Evolutionary conservation across 2,797 vertebrate species (phyloP).

Genomic region (Salmo trutta): DNA sequence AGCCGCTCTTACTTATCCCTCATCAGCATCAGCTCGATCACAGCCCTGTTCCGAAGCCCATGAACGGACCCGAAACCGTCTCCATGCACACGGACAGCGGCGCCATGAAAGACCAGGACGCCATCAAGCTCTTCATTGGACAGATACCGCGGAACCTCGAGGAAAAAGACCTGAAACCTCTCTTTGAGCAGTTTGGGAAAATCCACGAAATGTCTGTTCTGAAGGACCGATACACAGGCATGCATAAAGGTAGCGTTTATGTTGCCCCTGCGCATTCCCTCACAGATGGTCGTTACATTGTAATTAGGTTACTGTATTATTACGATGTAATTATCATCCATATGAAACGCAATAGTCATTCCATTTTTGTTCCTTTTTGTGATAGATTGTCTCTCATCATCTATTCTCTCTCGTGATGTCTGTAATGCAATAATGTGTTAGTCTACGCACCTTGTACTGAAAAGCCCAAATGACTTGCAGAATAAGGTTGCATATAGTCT

Average conservation of each 20-base stretch:
- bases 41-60: slow-evolving; percentile 81
- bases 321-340: background rate
- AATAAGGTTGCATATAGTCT: background rate
- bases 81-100: slow-evolving; percentile 89
- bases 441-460: background rate
- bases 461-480: background rate
- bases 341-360: background rate
- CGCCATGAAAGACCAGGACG: slow-evolving; percentile 97
- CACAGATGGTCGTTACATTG: background rate
- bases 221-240: slow-evolving; percentile 97
- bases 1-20: slow-evolving; percentile 74
- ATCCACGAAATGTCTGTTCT: slow-evolving; percentile 99
- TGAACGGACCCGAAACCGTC: slow-evolving; percentile 88
- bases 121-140: slow-evolving; percentile 99
- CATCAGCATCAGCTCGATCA: slow-evolving; percentile 75
- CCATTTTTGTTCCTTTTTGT: background rate
- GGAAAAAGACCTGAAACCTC: slow-evolving; percentile 95
- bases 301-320: background rate
- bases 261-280: background rate
- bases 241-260: slow-evolving; percentile 92
- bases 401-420: background rate
- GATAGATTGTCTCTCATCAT: background rate
- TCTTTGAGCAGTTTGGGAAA: slow-evolving; percentile 98
- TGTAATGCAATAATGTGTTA: background rate
- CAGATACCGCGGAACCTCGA: slow-evolving; percentile 98